Evolutionary conservation across 2,113 vertebrate genomes (phyloP), one percentile per base, ranked within the genome.

Genomic region (Cynoglossus semilaevis): DNA sequence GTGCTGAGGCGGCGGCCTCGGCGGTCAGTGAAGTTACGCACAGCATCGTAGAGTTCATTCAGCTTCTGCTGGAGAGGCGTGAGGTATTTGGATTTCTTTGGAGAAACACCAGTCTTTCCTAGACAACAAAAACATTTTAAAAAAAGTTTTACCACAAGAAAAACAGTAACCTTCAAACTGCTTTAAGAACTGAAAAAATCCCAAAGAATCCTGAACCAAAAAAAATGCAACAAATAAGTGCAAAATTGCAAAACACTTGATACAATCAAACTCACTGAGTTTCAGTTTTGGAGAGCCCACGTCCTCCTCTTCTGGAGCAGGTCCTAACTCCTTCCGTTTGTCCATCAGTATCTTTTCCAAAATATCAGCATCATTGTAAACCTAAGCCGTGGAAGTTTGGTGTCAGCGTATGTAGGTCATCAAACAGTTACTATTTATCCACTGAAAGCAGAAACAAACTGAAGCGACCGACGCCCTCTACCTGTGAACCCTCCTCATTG

Each of bases 401-500:
- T 0, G 19, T 49, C 8, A 68, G 8, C 22, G 6, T 29, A 29
- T 29, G 22, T 29, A 29, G 22, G 2, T 29, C 22, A 29, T 29
- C 2, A 29, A 29, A 29, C 22, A 29, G 2, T 2, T n/a, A n/a
- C n/a, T 29, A 29, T 29, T 29, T 29, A 29, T 4, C 3, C 22
- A 2, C 3, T 29, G 22, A 6, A 29, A 29, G 22, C 3, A 29
- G 22, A 29, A 29, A 2, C 6, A 29, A 29, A 29, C 2, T 29
- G 22, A 29, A 2, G 22, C 6, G 9, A 49, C 10, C 17, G 34
- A 45, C 0, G 50, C 7, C 8, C 34, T 56, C 58, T 82, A 98
- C 97, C 95, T 98, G 97, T 72, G 96, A 99, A 56, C 96, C 96
- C 54, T 99, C 97, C 74, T 99, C 97, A 0, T 99, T 99, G 79